phyloP scores from a whole-genome alignment of 2,888 invertebrate genomes.

The Ichneumon xanthorius region DNA sequence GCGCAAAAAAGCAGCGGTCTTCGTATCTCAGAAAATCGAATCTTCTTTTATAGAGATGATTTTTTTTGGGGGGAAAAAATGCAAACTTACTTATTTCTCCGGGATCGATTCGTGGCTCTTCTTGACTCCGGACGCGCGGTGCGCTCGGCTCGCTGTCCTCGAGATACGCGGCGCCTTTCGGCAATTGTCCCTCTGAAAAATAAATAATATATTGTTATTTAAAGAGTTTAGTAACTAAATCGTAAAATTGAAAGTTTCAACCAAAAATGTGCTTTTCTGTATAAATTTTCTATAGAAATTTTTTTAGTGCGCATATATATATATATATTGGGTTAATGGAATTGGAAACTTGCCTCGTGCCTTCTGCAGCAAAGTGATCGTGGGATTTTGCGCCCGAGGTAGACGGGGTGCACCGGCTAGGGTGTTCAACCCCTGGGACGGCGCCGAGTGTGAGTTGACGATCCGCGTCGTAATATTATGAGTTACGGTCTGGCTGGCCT shows the following conservation, averaged over 20 bases:
- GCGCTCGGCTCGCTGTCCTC: constrained; percentile 81
- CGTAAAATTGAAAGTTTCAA: background rate
- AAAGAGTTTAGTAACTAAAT: background rate
- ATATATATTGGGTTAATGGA: constrained; percentile 7
- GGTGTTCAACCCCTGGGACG: constrained; percentile 87
- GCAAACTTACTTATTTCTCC: constrained; percentile 82
- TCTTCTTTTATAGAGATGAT: background rate
- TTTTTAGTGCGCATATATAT: too few relatives aligned
- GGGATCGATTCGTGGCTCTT: constrained; percentile 79
- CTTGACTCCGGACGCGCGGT: constrained; percentile 73
- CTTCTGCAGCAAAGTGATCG: constrained; percentile 94
- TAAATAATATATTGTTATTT: constrained; percentile 23
- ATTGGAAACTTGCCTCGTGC: constrained; percentile 90
- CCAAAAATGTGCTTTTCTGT: background rate
- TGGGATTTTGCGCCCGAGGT: constrained; percentile 94
- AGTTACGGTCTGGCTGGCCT: constrained; percentile 70
- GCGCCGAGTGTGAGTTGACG: constrained; percentile 87
- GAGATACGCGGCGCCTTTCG: constrained; percentile 91
- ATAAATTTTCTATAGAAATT: background rate
- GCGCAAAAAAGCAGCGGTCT: constrained; percentile 32
- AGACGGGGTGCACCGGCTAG: constrained; percentile 85
- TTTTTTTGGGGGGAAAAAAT: constrained; percentile 4
- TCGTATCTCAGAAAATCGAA: background rate
- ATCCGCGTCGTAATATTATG: constrained; percentile 80
- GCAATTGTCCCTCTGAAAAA: constrained; percentile 91